Conservation (phyloP, 2,888 invertebrate species). For the Lobophora halterata region DNA sequence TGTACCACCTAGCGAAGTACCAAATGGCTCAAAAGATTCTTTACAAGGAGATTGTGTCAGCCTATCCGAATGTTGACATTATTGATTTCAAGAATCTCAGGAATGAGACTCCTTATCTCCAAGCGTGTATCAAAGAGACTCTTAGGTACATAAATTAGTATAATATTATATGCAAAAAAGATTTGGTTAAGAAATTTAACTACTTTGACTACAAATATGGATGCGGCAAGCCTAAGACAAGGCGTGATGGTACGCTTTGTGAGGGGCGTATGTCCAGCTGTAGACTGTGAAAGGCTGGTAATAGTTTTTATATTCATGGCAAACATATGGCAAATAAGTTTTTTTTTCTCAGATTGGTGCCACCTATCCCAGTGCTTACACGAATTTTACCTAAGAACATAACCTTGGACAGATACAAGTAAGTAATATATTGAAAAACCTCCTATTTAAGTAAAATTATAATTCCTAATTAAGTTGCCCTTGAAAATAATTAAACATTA, state of each 20-base stretch:
- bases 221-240: no score
- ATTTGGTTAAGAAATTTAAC: no score
- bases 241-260: no score
- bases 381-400: constrained; percentile 81
- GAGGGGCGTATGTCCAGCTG: no score
- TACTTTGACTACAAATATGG: no score
- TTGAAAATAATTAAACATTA: no score
- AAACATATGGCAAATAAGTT: no score
- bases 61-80: constrained; percentile 38
- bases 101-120: constrained; percentile 74
- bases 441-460: no score
- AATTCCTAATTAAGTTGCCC: no score
- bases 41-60: constrained; percentile 78
- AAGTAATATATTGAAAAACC: constrained; percentile 34
- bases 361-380: constrained; percentile 83
- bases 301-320: no score
- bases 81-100: constrained; percentile 46
- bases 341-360: constrained; percentile 80
- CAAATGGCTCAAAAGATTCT: constrained; percentile 82
- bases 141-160: constrained; percentile 64
- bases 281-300: no score
- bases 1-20: constrained; percentile 85
- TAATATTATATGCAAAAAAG: no score
- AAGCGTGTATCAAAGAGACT: constrained; percentile 84
- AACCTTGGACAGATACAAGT: constrained; percentile 82